Evolutionary conservation across 2,113 vertebrate species (phyloP), one percentile per base, ranked within the genome.

Genomic region (Crocuta crocuta): DNA sequence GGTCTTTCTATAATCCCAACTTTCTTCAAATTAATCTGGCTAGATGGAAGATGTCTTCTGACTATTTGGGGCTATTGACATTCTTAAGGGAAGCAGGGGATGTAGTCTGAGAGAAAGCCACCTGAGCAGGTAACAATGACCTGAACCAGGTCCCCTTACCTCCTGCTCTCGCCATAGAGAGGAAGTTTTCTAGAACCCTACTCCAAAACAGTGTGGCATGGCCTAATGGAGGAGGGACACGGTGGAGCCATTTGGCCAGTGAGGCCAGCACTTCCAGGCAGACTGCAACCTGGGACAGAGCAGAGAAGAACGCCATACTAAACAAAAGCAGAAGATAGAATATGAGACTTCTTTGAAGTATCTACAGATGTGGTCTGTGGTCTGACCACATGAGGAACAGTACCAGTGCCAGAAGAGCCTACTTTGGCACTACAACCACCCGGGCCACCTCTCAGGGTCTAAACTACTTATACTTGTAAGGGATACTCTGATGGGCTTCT

Each of bases 401-500:
- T 0, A 1, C 31, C 70, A 71, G 48, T 2, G 4, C 24, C 90
- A 28, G 5, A 55, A 63, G 26, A 61, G 45, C 7, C 68, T 10
- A 23, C 2, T 8, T 80, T 35, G 7, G 39, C 4, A 1, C 19
- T 43, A 6, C 1, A 3, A 6, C 5, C 0, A 55, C 53, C 31
- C 21, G 48, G 31, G 17, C 23, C 2, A 2, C n/a, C 12, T n/a
- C 68, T 79, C 7, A 4, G 33, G 45, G 26, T 24, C 31, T 31
- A 17, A 71, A 74, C 82, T 15, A 63, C 39, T 55, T 39, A 3
- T 21, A 7, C 24, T n/a, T 74, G 2, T 33, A 8, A 58, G 13
- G 11, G 23, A 21, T 53, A 10, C 43, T 45, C 55, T 10, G 4
- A 13, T 31, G 43, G 21, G 17, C 31, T 45, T 39, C 23, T 10